Conservation (phyloP, 2,113 vertebrate species). For the Ivindomyrus marchei region DNA sequence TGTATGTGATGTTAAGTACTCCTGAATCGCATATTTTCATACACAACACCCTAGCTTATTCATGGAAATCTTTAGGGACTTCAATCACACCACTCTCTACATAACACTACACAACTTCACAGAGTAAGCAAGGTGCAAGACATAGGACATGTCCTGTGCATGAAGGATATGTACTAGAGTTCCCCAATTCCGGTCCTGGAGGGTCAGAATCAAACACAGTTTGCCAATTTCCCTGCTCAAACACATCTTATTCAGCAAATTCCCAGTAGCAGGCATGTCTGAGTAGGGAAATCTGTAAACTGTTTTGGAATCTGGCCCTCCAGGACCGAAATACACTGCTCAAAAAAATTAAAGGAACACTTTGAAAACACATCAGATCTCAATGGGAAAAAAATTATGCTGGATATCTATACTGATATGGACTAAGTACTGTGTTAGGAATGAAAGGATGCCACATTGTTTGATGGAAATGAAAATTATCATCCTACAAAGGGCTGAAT, state of each 20-base stretch:
- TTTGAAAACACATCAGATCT: no score
- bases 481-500: no score
- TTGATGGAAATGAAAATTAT: no score
- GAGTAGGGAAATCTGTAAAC: neutral
- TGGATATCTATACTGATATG: no score
- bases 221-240: neutral
- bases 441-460: no score
- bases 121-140: neutral
- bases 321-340: neutral
- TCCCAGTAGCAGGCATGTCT: neutral
- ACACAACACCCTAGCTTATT: neutral
- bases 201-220: neutral
- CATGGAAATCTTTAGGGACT: neutral
- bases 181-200: neutral
- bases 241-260: neutral
- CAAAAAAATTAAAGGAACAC: no score
- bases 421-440: no score
- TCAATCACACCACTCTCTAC: neutral
- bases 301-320: neutral
- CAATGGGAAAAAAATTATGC: no score
- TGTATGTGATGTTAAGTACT: neutral
- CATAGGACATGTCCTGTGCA: neutral
- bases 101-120: neutral
- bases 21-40: neutral
- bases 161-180: neutral